Conservation (phyloP, 2,113 vertebrate species). For the Paratilapia polleni region DNA sequence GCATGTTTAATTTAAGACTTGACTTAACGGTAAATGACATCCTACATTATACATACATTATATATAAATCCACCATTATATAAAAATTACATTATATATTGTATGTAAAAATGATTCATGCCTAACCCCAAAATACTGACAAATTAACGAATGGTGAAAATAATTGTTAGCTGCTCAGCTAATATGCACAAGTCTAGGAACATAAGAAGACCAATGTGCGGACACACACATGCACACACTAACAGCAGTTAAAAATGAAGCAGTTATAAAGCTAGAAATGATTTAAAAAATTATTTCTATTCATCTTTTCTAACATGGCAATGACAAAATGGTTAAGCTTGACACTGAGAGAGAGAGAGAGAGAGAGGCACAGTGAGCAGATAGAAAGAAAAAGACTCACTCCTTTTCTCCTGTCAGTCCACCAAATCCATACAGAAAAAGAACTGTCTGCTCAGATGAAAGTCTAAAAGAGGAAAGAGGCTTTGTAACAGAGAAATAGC, state of each 20-base stretch:
- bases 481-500: constrained; percentile 9
- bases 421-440: constrained; percentile 27
- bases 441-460: constrained; percentile 32
- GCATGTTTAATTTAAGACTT: neutral
- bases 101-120: neutral
- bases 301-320: neutral
- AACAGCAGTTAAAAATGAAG: neutral
- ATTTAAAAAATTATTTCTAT: neutral
- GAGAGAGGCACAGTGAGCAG: constrained; percentile 8
- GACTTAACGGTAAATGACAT: neutral
- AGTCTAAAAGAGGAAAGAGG: neutral
- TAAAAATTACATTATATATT: neutral
- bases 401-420: constrained; percentile 26
- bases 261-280: neutral
- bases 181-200: neutral
- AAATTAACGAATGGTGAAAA: neutral
- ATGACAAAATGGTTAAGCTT: neutral
- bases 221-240: neutral
- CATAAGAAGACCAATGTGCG: neutral
- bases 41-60: neutral
- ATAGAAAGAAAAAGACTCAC: neutral
- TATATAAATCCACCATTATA: too few relatives aligned
- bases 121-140: neutral
- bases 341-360: neutral
- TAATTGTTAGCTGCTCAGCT: neutral